Base-by-base conservation (phyloP, 2,113 vertebrate species). In the Alethe diademata region DNA sequence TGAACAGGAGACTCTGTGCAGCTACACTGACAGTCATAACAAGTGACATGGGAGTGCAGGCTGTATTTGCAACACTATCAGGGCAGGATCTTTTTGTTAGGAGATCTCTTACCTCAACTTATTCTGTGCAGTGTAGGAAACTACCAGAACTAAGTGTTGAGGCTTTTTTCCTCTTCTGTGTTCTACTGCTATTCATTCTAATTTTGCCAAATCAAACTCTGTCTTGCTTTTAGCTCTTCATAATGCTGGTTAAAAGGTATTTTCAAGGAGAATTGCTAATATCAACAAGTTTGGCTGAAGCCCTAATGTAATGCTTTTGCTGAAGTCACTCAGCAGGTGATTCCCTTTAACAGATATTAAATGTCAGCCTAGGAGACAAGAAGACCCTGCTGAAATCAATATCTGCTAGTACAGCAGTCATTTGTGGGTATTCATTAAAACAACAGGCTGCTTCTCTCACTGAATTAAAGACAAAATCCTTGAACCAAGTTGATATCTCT, bases 291-390 rank as follows among this genome's bases (percentile, higher is more conserved):
- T 80, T 97, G 92, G 60, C 87, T 47, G 5, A 22, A 31, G n/a
- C 88, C 73, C 79, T 93, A 94, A 66, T 74, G 54, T 64, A 82
- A 92, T 84, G 62, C 54, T 88, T 95, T 93, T 90, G 43, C 45
- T 79, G 60, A 92, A 95, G 60, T 90, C 69, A 53, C 70, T 92
- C 87, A 92, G 70, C 73, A 93, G 69, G 78, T 1, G 2, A 94
- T 96, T 93, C 79, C 60, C 79, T 93, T 90, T 90, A 95, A 64
- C 26, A 84, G 82, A 78, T 92, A 97, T 80, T 95, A 91, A 92
- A 90, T 80, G 62, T 90, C 83, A 94, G 29, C 79, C 62, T 78
- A 78, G 66, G 72, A 96, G 82, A 92, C 51, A 73, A 88, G 89
- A 42, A 93, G 60, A 29, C 35, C 62, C 79, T 22, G 19, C 45